Conservation (phyloP, 2,113 vertebrate genomes). For the Phalacrocorax carbo region DNA sequence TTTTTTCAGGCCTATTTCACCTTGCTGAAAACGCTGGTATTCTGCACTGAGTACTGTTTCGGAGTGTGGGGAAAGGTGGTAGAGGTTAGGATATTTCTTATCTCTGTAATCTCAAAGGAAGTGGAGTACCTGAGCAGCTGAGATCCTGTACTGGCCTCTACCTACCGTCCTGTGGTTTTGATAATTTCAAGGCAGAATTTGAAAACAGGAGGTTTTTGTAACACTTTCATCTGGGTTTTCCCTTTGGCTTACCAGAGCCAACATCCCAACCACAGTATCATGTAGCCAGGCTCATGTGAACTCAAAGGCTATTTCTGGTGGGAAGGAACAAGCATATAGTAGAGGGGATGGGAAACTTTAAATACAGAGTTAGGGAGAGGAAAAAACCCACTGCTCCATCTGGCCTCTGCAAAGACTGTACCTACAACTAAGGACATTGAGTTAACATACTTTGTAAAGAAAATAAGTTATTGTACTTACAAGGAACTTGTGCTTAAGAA, state of each 20-base stretch:
- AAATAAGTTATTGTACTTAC: neutral
- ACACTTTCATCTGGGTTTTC: neutral
- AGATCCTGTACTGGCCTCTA: neutral
- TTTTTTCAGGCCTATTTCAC: neutral
- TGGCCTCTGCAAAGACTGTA: neutral
- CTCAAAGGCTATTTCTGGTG: neutral
- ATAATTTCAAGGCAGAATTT: conserved; percentile 3
- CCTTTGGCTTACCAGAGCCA: neutral
- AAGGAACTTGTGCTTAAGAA: neutral
- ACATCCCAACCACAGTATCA: neutral
- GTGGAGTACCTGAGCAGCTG: neutral
- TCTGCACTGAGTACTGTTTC: neutral
- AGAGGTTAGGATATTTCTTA: neutral
- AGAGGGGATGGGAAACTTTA: neutral
- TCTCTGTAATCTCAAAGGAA: neutral
- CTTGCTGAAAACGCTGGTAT: neutral
- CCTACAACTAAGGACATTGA: neutral
- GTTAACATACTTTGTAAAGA: neutral
- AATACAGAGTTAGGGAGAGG: neutral
- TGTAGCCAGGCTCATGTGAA: neutral
- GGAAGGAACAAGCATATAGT: neutral
- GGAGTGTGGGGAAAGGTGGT: neutral
- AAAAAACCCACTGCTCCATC: neutral
- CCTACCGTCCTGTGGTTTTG: neutral
- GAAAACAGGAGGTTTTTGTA: neutral